A percentile compares a stretch with the other conserved stretches of the same genome.
phyloP scores from a whole-genome alignment of 2,797 vertebrate genomes.

The Falco rusticolus region DNA sequence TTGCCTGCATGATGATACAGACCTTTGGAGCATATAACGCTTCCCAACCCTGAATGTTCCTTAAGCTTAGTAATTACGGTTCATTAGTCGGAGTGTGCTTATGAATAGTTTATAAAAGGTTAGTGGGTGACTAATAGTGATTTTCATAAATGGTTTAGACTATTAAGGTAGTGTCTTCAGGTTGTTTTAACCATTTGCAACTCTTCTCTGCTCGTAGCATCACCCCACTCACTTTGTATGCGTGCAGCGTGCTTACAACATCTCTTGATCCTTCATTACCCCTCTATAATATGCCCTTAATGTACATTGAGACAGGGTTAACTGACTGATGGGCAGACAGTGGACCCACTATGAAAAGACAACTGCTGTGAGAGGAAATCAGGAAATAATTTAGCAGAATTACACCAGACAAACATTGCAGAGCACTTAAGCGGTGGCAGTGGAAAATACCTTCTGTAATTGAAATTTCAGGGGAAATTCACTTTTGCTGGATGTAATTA shows the following conservation, averaged over 20 bases:
- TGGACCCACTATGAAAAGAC: conserved; percentile 39
- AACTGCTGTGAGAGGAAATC: conserved; percentile 35
- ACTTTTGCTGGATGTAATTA: conserved; percentile 57
- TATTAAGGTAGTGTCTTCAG: conserved; percentile 18
- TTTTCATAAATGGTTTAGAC: conserved; percentile 46
- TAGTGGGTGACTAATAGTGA: conserved; percentile 49
- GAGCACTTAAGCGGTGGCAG: conserved; percentile 47
- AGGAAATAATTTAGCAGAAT: conserved; percentile 56
- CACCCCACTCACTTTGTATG: background rate
- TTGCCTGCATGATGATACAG: background rate
- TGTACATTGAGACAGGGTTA: conserved; percentile 26
- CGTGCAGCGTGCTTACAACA: background rate
- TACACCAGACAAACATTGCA: conserved; percentile 2
- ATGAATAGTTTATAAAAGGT: conserved; percentile 64
- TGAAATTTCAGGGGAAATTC: conserved; percentile 66
- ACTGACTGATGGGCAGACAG: conserved; percentile 46
- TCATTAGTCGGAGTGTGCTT: conserved; percentile 30
- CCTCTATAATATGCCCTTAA: background rate
- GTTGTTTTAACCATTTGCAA: conserved; percentile 37
- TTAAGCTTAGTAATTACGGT: conserved; percentile 18
- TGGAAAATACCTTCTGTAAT: conserved; percentile 68
- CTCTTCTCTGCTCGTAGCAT: background rate
- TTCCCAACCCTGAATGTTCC: conserved; percentile 1
- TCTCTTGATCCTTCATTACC: conserved; percentile 12
- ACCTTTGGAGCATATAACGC: background rate